These are phyloP conservation scores for Adoxophyes honmai DNA, from an alignment of 1,140 invertebrate species.

Conservation along the genomic window DNA sequence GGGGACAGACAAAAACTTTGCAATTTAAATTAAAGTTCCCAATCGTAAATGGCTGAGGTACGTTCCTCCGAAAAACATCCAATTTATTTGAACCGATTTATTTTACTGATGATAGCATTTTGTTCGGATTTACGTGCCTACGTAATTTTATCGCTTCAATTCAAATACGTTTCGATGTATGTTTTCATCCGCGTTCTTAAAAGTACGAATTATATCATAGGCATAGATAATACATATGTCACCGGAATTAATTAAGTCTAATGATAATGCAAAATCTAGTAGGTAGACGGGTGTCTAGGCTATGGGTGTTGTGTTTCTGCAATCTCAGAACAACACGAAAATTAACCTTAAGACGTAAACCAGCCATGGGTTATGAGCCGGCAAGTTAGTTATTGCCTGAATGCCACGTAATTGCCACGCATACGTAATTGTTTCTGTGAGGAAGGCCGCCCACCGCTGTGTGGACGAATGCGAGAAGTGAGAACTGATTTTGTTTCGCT, in stretches of 20 bases:
- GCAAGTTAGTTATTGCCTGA: background rate
- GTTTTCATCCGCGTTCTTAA: background rate
- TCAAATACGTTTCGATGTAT: background rate
- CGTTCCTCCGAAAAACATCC: background rate
- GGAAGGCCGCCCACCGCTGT: background rate
- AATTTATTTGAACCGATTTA: background rate
- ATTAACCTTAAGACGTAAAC: no score
- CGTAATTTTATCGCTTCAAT: background rate
- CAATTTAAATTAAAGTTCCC: background rate
- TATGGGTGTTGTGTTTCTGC: no score
- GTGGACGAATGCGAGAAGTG: background rate
- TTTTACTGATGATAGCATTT: conserved; percentile 1
- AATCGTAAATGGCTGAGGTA: background rate
- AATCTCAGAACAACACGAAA: no score
- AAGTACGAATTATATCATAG: no score
- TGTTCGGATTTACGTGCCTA: background rate
- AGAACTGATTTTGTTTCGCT: background rate
- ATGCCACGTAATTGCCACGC: background rate
- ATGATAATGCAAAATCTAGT: no score
- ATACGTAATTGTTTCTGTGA: background rate
- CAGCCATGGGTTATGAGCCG: background rate
- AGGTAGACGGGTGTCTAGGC: no score
- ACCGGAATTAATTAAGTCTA: no score
- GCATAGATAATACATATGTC: no score
- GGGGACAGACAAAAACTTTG: background rate